Conservation (phyloP, 2,113 vertebrate species). For the Cyprinodon brontotheroides region DNA sequence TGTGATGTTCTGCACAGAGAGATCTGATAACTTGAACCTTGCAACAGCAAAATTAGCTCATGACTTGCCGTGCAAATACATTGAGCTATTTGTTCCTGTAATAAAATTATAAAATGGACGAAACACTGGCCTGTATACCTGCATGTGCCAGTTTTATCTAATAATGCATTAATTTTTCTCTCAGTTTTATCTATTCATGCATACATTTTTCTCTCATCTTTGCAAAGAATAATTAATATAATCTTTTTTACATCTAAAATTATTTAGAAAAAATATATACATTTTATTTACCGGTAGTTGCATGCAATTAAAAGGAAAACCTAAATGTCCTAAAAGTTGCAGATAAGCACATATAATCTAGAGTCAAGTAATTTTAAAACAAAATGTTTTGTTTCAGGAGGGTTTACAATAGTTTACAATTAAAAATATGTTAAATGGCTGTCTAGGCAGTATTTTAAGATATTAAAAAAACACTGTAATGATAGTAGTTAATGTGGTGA, state of each 20-base stretch:
- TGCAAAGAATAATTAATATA: not conserved
- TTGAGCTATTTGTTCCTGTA: slow-evolving; percentile 17
- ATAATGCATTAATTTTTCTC: not conserved
- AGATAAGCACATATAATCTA: too few relatives aligned
- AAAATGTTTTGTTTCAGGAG: too few relatives aligned
- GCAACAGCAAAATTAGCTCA: not conserved
- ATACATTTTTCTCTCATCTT: not conserved
- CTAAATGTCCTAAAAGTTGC: too few relatives aligned
- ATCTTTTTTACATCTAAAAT: not conserved
- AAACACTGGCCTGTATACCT: not conserved
- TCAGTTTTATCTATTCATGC: not conserved
- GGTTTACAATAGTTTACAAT: too few relatives aligned
- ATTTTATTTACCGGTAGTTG: too few relatives aligned
- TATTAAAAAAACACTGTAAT: too few relatives aligned
- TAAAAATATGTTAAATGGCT: too few relatives aligned
- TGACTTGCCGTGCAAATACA: not conserved
- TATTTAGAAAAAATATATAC: not conserved
- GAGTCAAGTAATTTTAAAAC: too few relatives aligned
- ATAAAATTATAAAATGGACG: slow-evolving; percentile 17
- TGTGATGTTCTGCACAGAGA: not conserved
- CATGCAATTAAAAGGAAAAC: too few relatives aligned
- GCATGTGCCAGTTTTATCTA: not conserved
- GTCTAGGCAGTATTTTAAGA: too few relatives aligned
- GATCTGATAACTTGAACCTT: not conserved
- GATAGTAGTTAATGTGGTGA: too few relatives aligned